Conservation (phyloP, 2,113 vertebrate genomes). For the Leucosticte australis region DNA sequence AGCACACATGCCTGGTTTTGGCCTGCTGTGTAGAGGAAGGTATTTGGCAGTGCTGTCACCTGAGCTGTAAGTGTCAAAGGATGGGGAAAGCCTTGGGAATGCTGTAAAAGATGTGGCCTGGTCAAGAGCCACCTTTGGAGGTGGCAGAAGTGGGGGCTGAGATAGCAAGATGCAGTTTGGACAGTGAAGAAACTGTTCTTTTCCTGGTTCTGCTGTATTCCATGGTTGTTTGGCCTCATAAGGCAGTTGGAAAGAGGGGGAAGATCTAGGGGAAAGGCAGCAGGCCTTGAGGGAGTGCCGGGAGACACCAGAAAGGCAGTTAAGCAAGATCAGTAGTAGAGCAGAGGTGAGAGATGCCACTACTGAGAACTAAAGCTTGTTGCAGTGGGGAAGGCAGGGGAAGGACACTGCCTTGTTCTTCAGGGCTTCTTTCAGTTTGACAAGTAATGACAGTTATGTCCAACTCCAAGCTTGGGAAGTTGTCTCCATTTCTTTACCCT, state of each 20-base stretch:
- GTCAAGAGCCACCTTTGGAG: neutral
- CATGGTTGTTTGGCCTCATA: neutral
- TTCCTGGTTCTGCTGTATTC: neutral
- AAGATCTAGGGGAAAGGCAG: neutral
- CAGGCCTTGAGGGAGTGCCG: neutral
- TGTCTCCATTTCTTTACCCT: neutral
- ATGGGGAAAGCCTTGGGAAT: neutral
- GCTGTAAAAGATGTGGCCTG: neutral
- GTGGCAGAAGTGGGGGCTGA: neutral
- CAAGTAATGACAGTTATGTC: neutral
- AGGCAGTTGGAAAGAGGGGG: neutral
- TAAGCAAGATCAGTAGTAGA: neutral
- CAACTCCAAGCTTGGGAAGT: neutral
- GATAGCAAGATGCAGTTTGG: neutral
- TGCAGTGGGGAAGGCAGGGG: neutral
- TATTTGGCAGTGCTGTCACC: neutral
- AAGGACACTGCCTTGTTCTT: neutral
- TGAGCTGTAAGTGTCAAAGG: neutral
- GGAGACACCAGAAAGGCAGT: neutral
- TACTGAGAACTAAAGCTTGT: neutral
- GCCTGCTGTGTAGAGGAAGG: neutral
- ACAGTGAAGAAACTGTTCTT: neutral
- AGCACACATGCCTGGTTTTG: neutral
- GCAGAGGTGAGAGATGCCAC: neutral
- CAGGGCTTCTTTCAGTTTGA: neutral